A percentile compares a stretch with the other conserved stretches of the same genome.
phyloP scores from a whole-genome alignment of 2,888 invertebrate species.

The Calliopum simillimum region DNA sequence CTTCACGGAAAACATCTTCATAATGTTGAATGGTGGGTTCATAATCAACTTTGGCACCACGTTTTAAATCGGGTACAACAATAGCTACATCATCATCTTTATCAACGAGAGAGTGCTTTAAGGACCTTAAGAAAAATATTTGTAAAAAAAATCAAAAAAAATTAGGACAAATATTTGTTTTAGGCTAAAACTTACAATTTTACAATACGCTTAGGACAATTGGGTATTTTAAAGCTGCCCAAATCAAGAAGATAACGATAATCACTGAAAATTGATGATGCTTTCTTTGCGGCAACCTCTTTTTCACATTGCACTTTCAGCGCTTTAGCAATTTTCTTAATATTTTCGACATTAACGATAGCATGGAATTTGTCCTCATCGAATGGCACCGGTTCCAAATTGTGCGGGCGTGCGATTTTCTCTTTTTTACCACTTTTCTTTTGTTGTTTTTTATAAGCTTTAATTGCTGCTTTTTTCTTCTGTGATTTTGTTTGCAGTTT shows the following conservation, averaged over 20 bases:
- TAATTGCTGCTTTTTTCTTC: neutral
- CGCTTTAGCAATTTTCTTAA: slow-evolving; percentile 55
- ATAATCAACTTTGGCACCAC: slow-evolving; percentile 77
- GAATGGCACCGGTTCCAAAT: slow-evolving; percentile 52
- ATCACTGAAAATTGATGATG: slow-evolving; percentile 59
- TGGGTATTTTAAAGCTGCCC: slow-evolving; percentile 74
- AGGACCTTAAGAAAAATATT: slow-evolving; percentile 56
- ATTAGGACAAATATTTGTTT: neutral
- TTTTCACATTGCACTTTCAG: slow-evolving; percentile 53
- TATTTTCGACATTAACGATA: slow-evolving; percentile 52
- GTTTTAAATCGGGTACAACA: slow-evolving; percentile 82
- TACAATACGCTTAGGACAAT: slow-evolving; percentile 71
- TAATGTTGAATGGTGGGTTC: slow-evolving; percentile 81
- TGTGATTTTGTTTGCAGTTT: neutral
- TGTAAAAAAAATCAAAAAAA: neutral
- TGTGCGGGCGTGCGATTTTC: slow-evolving; percentile 34
- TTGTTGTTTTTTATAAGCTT: neutral
- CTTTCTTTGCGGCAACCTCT: slow-evolving; percentile 57
- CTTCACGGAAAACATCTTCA: slow-evolving; percentile 74
- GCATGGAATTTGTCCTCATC: slow-evolving; percentile 57
- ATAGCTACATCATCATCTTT: slow-evolving; percentile 77
- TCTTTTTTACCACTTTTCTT: slow-evolving; percentile 7
- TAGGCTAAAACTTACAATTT: slow-evolving; percentile 71
- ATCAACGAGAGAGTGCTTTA: slow-evolving; percentile 74
- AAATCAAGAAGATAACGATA: slow-evolving; percentile 60